Evolutionary conservation across 2,888 invertebrate genomes (phyloP).

Genomic region (Ernsta delagoae): DNA sequence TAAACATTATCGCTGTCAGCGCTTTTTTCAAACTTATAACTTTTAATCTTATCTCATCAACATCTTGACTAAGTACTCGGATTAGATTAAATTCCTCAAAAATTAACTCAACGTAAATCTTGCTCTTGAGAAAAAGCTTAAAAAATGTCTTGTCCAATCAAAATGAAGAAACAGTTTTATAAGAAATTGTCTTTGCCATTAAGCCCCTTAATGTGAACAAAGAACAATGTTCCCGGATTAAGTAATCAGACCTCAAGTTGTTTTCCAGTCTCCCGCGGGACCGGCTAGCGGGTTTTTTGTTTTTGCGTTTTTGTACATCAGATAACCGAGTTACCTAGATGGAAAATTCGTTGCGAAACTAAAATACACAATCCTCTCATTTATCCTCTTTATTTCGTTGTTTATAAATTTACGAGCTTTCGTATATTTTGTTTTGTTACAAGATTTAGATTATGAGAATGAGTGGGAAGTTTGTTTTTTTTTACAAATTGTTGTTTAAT

Average conservation of each 20-base stretch:
- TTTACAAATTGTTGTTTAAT: not conserved
- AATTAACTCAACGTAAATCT: too few species aligned
- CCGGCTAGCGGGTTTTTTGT: conserved; percentile 7
- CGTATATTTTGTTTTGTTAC: not conserved
- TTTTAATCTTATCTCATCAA: too few species aligned
- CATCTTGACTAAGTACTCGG: too few species aligned
- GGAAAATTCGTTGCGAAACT: conserved; percentile 2
- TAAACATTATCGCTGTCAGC: too few species aligned
- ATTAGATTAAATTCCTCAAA: too few species aligned
- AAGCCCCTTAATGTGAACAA: conserved; percentile 26
- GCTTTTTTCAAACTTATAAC: too few species aligned
- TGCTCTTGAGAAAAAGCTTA: not conserved
- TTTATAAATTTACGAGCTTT: conserved; percentile 2
- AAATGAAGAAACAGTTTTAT: too few species aligned
- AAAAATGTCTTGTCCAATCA: not conserved
- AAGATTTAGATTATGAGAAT: not conserved
- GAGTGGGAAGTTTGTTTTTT: not conserved
- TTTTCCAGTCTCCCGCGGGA: conserved; percentile 30
- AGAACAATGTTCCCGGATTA: conserved; percentile 29
- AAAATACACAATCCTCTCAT: not conserved
- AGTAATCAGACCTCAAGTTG: conserved; percentile 30
- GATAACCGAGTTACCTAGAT: conserved; percentile 11
- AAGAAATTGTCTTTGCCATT: conserved; percentile 11
- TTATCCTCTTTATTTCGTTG: not conserved
- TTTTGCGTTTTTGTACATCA: conserved; percentile 17